Percentiles rank a stretch among this genome's conserved stretches.
These are phyloP conservation scores for Podabrus alpinus DNA, from an alignment of 2,888 invertebrate genomes.

Conservation along the genomic window DNA sequence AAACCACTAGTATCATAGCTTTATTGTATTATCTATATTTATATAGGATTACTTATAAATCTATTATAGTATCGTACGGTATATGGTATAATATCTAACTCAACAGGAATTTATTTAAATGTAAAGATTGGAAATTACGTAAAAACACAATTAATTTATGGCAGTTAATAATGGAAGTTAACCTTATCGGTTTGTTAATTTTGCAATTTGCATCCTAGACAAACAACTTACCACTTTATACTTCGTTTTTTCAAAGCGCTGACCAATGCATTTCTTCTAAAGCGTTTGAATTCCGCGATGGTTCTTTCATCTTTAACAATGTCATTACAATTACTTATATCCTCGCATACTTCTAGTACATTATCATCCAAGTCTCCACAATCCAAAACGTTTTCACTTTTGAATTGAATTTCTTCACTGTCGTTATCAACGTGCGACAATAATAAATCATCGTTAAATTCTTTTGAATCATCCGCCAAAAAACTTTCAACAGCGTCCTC, in stretches of 20 bases:
- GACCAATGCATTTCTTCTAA: constrained; percentile 20
- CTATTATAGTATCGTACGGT: too few relatives aligned
- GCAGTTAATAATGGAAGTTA: background rate
- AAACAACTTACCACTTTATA: constrained; percentile 36
- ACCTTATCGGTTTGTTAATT: background rate
- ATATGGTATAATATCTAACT: too few relatives aligned
- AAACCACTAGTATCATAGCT: too few relatives aligned
- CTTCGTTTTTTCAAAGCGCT: constrained; percentile 34
- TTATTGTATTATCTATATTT: too few relatives aligned
- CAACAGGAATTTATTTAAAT: background rate
- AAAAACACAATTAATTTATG: background rate
- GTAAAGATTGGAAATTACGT: background rate
- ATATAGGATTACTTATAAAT: too few relatives aligned
- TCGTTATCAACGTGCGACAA: constrained; percentile 31
- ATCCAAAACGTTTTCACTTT: constrained; percentile 38
- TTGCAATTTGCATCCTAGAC: background rate
- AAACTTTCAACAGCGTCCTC: constrained; percentile 48
- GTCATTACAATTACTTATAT: constrained; percentile 8
- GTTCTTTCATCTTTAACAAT: constrained; percentile 11
- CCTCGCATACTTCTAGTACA: constrained; percentile 16
- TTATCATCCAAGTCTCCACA: constrained; percentile 33
- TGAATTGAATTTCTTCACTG: constrained; percentile 37
- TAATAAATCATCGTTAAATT: constrained; percentile 38
- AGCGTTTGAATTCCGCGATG: constrained; percentile 6
- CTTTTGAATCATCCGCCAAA: constrained; percentile 49